A percentile compares a stretch with the other conserved stretches of the same genome.
Evolutionary conservation across 30 jellyfish, hydroid and myxozoan species (phyloP).

Genomic region (Haliclystus octoradiatus): DNA sequence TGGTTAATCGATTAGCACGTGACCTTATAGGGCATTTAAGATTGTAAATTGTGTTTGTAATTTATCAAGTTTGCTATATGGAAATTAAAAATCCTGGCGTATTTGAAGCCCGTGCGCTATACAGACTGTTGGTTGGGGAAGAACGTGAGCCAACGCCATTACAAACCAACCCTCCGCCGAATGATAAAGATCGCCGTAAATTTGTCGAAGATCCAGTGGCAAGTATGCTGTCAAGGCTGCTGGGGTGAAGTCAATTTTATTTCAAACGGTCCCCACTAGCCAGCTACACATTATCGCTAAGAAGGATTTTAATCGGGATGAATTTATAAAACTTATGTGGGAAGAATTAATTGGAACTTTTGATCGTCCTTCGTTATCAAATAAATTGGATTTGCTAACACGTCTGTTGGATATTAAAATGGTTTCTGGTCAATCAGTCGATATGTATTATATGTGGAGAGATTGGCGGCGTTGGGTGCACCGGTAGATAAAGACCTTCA

Average conservation of each 20-base stretch:
- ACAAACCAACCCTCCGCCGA: background rate
- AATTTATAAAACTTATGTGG: background rate
- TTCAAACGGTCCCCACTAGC: slow-evolving; percentile 3
- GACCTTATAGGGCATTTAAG: too few species aligned
- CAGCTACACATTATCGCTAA: slow-evolving; percentile 1
- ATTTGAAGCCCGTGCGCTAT: background rate
- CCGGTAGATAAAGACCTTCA: too few species aligned
- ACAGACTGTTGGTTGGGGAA: too few species aligned
- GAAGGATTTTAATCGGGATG: background rate
- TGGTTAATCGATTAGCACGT: too few species aligned
- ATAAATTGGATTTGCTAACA: slow-evolving; percentile 1
- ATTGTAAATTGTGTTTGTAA: too few species aligned
- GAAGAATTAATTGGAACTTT: background rate
- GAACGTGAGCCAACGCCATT: too few species aligned
- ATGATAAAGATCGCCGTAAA: background rate
- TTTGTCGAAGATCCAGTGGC: too few species aligned
- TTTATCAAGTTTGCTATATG: slow-evolving; percentile 5
- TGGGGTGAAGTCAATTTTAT: background rate
- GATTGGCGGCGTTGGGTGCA: background rate
- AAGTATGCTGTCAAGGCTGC: slow-evolving; percentile 2
- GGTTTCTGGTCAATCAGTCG: too few species aligned
- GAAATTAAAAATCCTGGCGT: slow-evolving; percentile 1
- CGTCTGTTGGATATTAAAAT: too few species aligned
- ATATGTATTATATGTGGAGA: background rate
- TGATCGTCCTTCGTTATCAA: slow-evolving; percentile 7